Evolutionary conservation across 2,797 vertebrate genomes (phyloP), one percentile per base, ranked within the genome.

Genomic region (Labroides dimidiatus): DNA sequence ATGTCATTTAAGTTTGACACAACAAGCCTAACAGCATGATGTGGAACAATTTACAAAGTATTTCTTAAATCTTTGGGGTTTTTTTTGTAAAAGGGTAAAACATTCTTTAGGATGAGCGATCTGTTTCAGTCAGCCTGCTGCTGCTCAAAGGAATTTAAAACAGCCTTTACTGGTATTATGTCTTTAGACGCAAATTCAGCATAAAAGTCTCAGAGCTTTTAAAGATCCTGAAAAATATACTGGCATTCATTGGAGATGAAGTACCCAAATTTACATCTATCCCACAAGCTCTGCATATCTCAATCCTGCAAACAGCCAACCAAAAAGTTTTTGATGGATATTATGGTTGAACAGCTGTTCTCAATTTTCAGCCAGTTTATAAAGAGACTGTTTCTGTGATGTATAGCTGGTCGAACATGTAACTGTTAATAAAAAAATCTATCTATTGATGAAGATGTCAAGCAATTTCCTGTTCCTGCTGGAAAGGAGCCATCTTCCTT

Each of bases 301-400:
- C 19, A 13, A 37, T 57, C 33, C 19, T 41, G 36, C 42, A 44
- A 36, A 50, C 20, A 39, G 21, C 23, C 41, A 1, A 9, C 23
- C 7, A 33, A 23, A 21, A 37, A 17, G 3, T 10, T 33, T 49
- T 21, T 52, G 6, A 62, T 36, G 27, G 20, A 12, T 17, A 6
- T 16, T 5, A 54, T 14, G 12, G 49, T 39, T 41, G n/a, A 66
- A 39, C 59, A 69, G 51, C 74, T 70, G 49, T 36, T 77, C 15
- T 54, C 43, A 54, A 61, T 64, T 60, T 30, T 19, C 14, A 36
- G n/a, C 30, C 23, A 51, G 14, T 58, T 48, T 33, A 50, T 19
- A 58, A 21, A 19, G 36, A 36, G 33, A 21, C 21, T 2, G 24
- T 60, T 49, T 49, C 3, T 65, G 42, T 51, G 57, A 53, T 47